phyloP scores from a whole-genome alignment of 2,888 invertebrate genomes.

The Eubasilissa splendida region DNA sequence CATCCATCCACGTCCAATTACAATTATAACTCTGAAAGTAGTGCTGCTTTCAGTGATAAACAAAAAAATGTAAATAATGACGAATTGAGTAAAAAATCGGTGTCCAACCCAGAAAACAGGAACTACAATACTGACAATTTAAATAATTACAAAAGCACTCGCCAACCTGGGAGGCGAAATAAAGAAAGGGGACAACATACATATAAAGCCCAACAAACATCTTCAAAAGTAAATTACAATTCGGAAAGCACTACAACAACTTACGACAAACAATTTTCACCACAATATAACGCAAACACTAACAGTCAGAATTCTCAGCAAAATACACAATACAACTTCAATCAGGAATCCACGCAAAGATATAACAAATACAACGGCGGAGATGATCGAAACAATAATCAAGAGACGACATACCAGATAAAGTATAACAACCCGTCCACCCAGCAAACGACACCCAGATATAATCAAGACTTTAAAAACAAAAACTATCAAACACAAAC shows the following conservation, averaged over 20 bases:
- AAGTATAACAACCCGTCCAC: conserved; percentile 36
- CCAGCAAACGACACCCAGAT: conserved; percentile 56
- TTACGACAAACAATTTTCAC: conserved; percentile 58
- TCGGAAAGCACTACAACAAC: conserved; percentile 60
- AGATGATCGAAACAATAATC: conserved; percentile 20
- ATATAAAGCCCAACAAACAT: conserved; percentile 61
- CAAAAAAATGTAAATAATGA: conserved; percentile 17
- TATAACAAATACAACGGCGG: conserved; percentile 38
- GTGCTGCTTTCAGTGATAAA: no score
- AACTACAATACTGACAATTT: conserved; percentile 58
- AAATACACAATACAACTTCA: conserved; percentile 51
- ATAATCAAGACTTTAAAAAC: conserved; percentile 49
- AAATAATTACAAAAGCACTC: conserved; percentile 59
- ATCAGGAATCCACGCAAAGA: conserved; percentile 47
- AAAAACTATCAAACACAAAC: conserved; percentile 57
- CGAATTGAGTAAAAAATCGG: neutral
- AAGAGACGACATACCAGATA: conserved; percentile 50
- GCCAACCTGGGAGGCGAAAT: conserved; percentile 55
- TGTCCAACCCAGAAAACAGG: conserved; percentile 2
- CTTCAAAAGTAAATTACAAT: conserved; percentile 60
- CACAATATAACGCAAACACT: conserved; percentile 48
- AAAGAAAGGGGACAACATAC: conserved; percentile 61
- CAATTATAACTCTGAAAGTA: no score
- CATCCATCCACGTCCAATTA: conserved; percentile 42
- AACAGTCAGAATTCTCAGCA: conserved; percentile 48